These are phyloP conservation scores for Heteromurus nitidus DNA, from an alignment of 2,888 invertebrate species.

Conservation along the genomic window DNA sequence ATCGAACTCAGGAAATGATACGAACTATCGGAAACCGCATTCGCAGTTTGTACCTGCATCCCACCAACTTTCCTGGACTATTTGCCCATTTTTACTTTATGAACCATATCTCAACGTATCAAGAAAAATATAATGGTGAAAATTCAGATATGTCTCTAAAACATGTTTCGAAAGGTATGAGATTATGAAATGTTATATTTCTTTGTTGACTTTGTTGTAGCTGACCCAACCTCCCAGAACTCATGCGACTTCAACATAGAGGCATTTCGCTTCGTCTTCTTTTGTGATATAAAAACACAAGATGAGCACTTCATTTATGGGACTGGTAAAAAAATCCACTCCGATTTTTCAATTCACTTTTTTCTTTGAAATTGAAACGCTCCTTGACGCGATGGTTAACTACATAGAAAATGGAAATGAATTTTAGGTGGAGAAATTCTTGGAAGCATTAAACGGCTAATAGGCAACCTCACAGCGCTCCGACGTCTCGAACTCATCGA, in stretches of 20 bases:
- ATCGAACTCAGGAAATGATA: conserved; percentile 83
- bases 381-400: too few relatives aligned
- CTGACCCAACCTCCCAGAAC: conserved; percentile 21
- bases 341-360: too few relatives aligned
- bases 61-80: conserved; percentile 82
- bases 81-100: conserved; percentile 90
- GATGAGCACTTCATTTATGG: conserved; percentile 82
- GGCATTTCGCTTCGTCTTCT: conserved; percentile 83
- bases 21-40: conserved; percentile 82
- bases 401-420: conserved; percentile 57
- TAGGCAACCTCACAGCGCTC: conserved; percentile 81
- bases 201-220: too few relatives aligned
- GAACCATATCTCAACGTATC: conserved; percentile 86
- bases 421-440: conserved; percentile 79
- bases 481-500: conserved; percentile 83
- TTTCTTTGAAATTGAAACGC: conserved; percentile 41
- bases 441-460: conserved; percentile 81
- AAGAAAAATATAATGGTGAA: conserved; percentile 78
- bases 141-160: not conserved
- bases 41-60: conserved; percentile 82
- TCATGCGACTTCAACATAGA: conserved; percentile 76
- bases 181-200: too few relatives aligned
- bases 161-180: not conserved
- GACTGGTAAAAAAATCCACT: conserved; percentile 84
- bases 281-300: conserved; percentile 80